Conservation (phyloP, 1,140 invertebrate species). For the Atopsyche davidsoni region DNA sequence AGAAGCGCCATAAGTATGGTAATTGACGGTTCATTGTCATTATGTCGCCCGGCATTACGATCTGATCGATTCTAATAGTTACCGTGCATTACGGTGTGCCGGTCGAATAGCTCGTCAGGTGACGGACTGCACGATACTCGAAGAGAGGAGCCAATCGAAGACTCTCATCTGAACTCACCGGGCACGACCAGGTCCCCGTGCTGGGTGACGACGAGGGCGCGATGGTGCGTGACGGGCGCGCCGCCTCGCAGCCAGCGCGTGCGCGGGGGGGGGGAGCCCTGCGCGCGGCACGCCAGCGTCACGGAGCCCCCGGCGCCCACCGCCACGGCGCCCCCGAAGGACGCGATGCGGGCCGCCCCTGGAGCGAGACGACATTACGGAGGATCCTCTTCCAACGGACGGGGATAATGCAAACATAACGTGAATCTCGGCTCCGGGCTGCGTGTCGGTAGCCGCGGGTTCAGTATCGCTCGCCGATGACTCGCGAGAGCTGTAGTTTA, state of each 20-base stretch:
- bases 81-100: too few relatives aligned
- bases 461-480: background rate
- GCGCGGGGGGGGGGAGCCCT: constrained; percentile 62
- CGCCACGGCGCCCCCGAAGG: constrained; percentile 62
- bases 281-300: constrained; percentile 58
- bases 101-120: too few relatives aligned
- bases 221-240: constrained; percentile 59
- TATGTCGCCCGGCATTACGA: too few relatives aligned
- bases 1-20: too few relatives aligned
- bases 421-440: background rate
- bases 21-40: too few relatives aligned
- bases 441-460: background rate
- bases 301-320: constrained; percentile 59
- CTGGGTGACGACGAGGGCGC: constrained; percentile 58
- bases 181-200: constrained; percentile 64
- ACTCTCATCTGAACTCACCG: constrained; percentile 50
- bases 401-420: too few relatives aligned
- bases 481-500: background rate
- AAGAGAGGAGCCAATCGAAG: too few relatives aligned
- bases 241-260: constrained; percentile 62
- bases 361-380: too few relatives aligned
- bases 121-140: too few relatives aligned
- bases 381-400: too few relatives aligned
- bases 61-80: too few relatives aligned
- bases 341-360: constrained; percentile 66